Conservation (phyloP, 2,113 vertebrate genomes). For the Pelvicachromis taeniatus region DNA sequence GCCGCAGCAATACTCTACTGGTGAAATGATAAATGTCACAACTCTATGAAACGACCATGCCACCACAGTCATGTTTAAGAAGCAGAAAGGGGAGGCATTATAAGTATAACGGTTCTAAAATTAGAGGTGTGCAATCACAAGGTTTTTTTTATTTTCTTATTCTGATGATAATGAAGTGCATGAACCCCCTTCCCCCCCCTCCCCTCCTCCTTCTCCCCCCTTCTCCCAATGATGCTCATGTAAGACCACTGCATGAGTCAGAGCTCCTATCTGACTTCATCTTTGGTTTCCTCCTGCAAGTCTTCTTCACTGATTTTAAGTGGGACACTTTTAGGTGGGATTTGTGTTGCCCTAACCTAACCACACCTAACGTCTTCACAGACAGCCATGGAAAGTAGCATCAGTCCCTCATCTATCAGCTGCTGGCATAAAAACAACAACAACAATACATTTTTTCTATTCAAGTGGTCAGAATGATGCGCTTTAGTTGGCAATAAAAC, state of each 20-base stretch:
- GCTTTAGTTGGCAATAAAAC: neutral
- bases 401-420: neutral
- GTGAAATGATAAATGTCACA: neutral
- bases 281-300: neutral
- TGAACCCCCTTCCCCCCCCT: too few relatives aligned
- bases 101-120: neutral
- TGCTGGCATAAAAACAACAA: neutral
- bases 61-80: neutral
- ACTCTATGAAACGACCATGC: neutral
- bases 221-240: neutral
- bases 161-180: neutral
- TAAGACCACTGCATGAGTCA: neutral
- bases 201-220: rapidly evolving
- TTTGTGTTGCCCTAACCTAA: neutral
- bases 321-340: neutral
- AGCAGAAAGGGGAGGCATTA: neutral
- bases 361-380: neutral
- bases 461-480: neutral
- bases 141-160: neutral
- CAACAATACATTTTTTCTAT: neutral
- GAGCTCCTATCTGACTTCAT: neutral
- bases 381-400: neutral
- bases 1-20: neutral
- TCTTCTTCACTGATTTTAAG: neutral
- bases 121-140: neutral